phyloP scores from a whole-genome alignment of 2,797 vertebrate genomes.

The Numenius phaeopus region DNA sequence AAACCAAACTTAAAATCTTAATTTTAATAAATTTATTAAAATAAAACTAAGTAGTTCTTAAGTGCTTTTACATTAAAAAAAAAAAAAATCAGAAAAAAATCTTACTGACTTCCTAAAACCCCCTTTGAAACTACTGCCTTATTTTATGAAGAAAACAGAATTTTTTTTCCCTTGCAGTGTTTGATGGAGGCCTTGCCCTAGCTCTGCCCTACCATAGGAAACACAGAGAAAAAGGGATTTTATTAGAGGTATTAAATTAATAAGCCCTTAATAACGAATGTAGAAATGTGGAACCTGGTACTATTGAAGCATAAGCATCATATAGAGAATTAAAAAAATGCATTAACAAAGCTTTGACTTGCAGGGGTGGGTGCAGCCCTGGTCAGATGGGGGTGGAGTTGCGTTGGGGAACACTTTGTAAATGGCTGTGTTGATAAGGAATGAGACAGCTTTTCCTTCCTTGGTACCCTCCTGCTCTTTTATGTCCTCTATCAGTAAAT shows the following conservation, averaged over 20 bases:
- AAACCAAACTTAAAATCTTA: not conserved
- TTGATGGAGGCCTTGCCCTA: not conserved
- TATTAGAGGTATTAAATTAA: not conserved
- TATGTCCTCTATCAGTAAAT: not conserved
- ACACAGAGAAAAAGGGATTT: not conserved
- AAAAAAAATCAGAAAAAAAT: not conserved
- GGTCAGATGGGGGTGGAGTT: not conserved
- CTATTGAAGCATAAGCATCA: not conserved
- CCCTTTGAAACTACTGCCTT: not conserved
- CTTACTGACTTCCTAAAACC: not conserved
- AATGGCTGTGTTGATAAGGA: not conserved
- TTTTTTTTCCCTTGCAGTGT: not conserved
- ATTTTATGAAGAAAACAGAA: not conserved
- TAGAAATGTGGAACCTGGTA: not conserved
- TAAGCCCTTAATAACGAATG: not conserved
- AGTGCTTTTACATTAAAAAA: not conserved
- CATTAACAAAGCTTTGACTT: not conserved
- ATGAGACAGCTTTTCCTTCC: not conserved
- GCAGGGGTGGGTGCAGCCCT: not conserved
- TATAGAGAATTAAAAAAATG: accelerated
- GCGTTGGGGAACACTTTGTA: not conserved
- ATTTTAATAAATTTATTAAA: not conserved
- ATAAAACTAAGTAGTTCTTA: not conserved
- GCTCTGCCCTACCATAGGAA: not conserved
- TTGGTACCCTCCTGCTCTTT: not conserved